phyloP scores from a whole-genome alignment of 2,797 vertebrate species.

The Semaprochilodus insignis region DNA sequence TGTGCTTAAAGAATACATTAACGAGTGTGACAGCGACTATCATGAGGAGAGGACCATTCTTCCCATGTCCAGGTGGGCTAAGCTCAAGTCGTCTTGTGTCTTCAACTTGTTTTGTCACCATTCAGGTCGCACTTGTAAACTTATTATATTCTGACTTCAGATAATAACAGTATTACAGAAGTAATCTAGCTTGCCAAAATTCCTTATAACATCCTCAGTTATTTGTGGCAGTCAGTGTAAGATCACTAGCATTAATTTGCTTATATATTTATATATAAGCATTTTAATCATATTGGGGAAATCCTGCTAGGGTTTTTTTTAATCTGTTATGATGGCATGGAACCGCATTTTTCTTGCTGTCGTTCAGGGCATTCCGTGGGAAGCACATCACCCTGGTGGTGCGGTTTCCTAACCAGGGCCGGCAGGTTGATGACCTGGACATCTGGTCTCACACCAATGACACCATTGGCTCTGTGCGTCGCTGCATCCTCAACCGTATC shows the following conservation, averaged over 20 bases:
- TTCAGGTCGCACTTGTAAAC: too few species aligned
- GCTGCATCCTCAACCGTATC: constrained; percentile 94
- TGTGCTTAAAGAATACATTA: constrained; percentile 96
- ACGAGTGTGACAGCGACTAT: constrained; percentile 98
- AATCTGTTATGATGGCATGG: too few species aligned
- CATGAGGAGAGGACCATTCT: constrained; percentile 97
- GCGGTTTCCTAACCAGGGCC: constrained; percentile 97
- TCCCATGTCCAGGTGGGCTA: constrained; percentile 92
- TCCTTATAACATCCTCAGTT: too few species aligned
- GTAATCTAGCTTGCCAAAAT: too few species aligned
- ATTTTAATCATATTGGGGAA: too few species aligned
- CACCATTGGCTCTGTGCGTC: constrained; percentile 96
- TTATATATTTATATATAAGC: too few species aligned
- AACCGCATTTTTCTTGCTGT: constrained; percentile 20
- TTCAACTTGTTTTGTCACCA: not conserved
- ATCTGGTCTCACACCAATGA: constrained; percentile 99
- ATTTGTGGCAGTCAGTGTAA: too few species aligned
- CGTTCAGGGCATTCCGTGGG: constrained; percentile 92
- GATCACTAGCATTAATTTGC: too few species aligned
- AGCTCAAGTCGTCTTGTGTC: not conserved
- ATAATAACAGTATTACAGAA: too few species aligned
- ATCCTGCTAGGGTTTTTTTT: too few species aligned
- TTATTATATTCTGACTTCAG: too few species aligned
- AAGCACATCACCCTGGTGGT: constrained; percentile 97
- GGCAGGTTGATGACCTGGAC: constrained; percentile 96